These are phyloP conservation scores for Lepus townsendii DNA, from an alignment of 2,797 vertebrate species.

Conservation along the genomic window DNA sequence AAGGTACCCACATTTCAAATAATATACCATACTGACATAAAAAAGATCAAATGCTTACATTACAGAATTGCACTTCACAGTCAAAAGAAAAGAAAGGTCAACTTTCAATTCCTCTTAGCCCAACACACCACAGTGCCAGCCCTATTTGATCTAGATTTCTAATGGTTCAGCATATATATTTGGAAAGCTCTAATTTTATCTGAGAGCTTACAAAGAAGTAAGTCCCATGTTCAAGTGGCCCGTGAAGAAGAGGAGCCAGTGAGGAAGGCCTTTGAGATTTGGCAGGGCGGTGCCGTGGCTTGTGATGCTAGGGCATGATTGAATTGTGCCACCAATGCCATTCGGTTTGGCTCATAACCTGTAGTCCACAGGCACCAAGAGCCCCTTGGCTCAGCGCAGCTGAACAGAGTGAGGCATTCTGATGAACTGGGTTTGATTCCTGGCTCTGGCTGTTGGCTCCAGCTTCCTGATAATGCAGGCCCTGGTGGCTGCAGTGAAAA, in stretches of 20 bases:
- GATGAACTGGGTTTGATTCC: background rate
- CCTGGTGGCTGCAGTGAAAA: too few relatives aligned
- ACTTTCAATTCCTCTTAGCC: background rate
- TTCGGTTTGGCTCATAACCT: background rate
- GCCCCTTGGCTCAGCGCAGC: too few relatives aligned
- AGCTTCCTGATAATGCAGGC: too few relatives aligned
- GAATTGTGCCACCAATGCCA: background rate
- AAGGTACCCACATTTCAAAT: background rate
- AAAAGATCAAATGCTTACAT: background rate
- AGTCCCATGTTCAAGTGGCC: background rate
- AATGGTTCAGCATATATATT: background rate
- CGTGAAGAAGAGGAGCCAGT: too few relatives aligned
- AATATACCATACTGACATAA: background rate
- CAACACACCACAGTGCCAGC: background rate
- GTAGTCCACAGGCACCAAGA: background rate
- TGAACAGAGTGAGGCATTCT: background rate
- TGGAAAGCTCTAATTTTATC: background rate
- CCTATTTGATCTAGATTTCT: background rate
- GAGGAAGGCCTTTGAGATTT: background rate
- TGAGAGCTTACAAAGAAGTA: background rate
- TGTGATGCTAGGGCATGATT: background rate
- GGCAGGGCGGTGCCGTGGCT: background rate
- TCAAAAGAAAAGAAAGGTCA: background rate
- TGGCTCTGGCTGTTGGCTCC: too few relatives aligned
- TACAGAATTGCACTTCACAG: constrained; percentile 9